Percentiles rank a stretch among this genome's conserved stretches.
Evolutionary conservation across 2,888 invertebrate species (phyloP).

Genomic region (Nebria salina): DNA sequence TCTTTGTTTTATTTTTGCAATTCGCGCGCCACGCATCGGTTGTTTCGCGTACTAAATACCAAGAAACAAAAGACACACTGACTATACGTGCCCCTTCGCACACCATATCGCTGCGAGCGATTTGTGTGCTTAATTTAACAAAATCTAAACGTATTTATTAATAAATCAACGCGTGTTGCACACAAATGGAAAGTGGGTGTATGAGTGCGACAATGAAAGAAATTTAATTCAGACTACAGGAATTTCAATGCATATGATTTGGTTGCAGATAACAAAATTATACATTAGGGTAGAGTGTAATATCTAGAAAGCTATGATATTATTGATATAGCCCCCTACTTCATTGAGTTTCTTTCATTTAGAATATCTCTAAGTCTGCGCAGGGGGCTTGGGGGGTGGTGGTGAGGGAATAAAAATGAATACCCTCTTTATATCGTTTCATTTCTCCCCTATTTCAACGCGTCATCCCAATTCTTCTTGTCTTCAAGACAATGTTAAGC

Average conservation of each 20-base stretch:
- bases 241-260: not conserved
- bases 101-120: no score
- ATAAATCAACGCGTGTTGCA: no score
- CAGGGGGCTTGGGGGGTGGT: not conserved
- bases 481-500: slow-evolving; percentile 1
- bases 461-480: not conserved
- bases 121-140: no score
- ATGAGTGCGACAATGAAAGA: no score
- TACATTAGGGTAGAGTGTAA: not conserved
- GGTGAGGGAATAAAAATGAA: not conserved
- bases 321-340: not conserved
- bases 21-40: no score
- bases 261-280: not conserved
- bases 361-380: not conserved
- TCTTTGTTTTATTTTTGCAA: no score
- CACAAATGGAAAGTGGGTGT: no score
- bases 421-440: not conserved
- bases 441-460: not conserved
- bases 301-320: not conserved
- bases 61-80: no score
- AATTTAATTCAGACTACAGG: not conserved
- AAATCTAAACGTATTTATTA: no score
- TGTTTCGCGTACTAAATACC: no score
- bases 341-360: not conserved
- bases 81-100: no score